phyloP scores from a whole-genome alignment of 1,140 invertebrate species.

The Aphelenchoides fujianensis region DNA sequence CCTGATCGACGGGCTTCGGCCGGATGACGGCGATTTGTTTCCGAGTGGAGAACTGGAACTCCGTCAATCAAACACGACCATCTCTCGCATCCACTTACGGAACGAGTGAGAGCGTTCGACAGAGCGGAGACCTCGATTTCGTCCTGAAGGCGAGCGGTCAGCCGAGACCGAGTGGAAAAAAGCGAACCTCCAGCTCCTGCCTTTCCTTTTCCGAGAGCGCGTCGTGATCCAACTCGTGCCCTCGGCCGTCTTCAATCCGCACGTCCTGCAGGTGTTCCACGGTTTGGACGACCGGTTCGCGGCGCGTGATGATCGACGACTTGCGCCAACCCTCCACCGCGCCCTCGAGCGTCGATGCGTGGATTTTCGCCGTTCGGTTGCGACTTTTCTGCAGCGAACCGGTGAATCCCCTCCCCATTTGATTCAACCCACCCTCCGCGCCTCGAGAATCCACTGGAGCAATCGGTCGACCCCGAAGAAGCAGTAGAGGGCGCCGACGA shows the following conservation, averaged over 20 bases:
- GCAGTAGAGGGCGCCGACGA: constrained; percentile 47
- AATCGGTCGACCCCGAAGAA: constrained; percentile 54
- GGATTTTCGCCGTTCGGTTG: constrained; percentile 17
- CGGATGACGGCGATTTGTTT: constrained; percentile 40
- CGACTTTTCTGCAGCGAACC: constrained; percentile 18
- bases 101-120: constrained; percentile 47
- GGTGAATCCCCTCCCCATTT: neutral
- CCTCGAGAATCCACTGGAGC: constrained; percentile 52
- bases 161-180: too few species aligned
- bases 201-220: too few species aligned
- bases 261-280: constrained; percentile 23
- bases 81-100: constrained; percentile 32
- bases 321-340: constrained; percentile 9
- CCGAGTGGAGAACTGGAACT: constrained; percentile 53
- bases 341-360: constrained; percentile 20
- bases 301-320: neutral
- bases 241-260: neutral
- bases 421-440: constrained; percentile 40
- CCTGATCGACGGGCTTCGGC: constrained; percentile 22
- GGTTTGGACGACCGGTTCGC: constrained; percentile 1
- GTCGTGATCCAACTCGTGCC: too few species aligned
- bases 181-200: too few species aligned
- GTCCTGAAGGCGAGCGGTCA: constrained; percentile 38
- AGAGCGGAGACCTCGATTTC: constrained; percentile 48
- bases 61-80: too few species aligned